Evolutionary conservation across 30 jellyfish, hydroid and myxozoan genomes (phyloP).

Genomic region (Rhopilema esculentum): DNA sequence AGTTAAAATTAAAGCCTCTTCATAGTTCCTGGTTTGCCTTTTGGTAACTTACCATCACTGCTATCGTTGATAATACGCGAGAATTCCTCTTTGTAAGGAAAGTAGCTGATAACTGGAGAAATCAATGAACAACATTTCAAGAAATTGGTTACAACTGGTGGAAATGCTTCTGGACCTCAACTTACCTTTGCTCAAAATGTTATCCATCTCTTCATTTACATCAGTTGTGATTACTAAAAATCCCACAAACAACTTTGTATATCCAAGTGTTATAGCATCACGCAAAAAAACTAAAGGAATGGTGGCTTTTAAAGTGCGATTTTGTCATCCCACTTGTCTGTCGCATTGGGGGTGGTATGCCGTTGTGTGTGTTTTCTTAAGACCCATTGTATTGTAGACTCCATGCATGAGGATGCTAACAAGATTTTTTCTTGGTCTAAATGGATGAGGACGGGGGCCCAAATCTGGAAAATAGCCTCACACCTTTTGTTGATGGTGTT

Average conservation of each 20-base stretch:
- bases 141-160: neutral
- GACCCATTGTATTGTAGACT: conserved; percentile 48
- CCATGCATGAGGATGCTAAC: conserved; percentile 55
- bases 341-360: conserved; percentile 67
- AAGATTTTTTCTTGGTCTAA: conserved; percentile 71
- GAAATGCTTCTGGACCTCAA: too few relatives aligned
- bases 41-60: neutral
- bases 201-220: too few relatives aligned
- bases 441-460: conserved; percentile 71
- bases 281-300: too few relatives aligned
- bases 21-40: conserved; percentile 7
- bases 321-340: conserved; percentile 45
- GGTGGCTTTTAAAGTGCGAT: conserved; percentile 40
- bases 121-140: conserved; percentile 1
- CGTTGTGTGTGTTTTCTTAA: conserved; percentile 40
- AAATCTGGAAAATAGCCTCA: conserved; percentile 43
- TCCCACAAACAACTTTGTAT: too few relatives aligned
- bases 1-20: neutral
- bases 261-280: too few relatives aligned
- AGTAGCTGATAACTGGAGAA: conserved; percentile 8
- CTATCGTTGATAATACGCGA: neutral
- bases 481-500: conserved; percentile 26
- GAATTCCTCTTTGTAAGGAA: conserved; percentile 3
- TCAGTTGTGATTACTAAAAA: too few relatives aligned
- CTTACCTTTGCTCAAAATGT: too few relatives aligned